Conservation (phyloP, 2,797 vertebrate genomes). For the Phrynocephalus guinanensis region DNA sequence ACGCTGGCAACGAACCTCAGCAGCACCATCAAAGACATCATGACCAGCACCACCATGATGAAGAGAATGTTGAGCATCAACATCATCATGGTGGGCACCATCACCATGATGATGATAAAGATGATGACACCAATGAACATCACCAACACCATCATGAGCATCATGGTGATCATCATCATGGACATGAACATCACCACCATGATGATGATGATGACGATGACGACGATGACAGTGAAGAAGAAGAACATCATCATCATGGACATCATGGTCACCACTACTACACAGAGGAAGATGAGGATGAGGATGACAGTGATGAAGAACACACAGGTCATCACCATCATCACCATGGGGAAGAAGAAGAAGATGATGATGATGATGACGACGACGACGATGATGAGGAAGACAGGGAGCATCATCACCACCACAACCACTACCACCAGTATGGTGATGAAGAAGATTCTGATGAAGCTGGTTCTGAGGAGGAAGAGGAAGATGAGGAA, state of each 20-base stretch:
- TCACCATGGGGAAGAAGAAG: neutral
- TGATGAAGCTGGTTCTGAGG: slow-evolving; percentile 30
- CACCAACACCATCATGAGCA: neutral
- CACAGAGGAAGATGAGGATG: slow-evolving; percentile 22
- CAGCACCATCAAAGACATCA: neutral
- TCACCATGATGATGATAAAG: neutral
- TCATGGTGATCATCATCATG: neutral
- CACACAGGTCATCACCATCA: neutral
- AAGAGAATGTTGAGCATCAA: neutral
- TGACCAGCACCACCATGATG: neutral
- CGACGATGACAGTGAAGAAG: slow-evolving; percentile 36
- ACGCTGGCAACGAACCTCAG: accelerated
- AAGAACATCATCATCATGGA: slow-evolving; percentile 50
- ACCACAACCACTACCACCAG: neutral
- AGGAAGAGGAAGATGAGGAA: slow-evolving; percentile 54
- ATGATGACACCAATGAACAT: neutral
- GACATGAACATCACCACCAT: slow-evolving; percentile 46
- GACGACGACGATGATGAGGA: neutral
- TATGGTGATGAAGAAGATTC: slow-evolving; percentile 13
- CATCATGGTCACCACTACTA: slow-evolving; percentile 1
- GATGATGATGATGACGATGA: slow-evolving; percentile 57
- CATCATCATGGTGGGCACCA: slow-evolving; percentile 57
- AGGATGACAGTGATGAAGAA: slow-evolving; percentile 62
- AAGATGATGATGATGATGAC: slow-evolving; percentile 42
- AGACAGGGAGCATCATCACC: slow-evolving; percentile 2